phyloP scores from a whole-genome alignment of 2,888 invertebrate genomes.

The Andrena minutula region DNA sequence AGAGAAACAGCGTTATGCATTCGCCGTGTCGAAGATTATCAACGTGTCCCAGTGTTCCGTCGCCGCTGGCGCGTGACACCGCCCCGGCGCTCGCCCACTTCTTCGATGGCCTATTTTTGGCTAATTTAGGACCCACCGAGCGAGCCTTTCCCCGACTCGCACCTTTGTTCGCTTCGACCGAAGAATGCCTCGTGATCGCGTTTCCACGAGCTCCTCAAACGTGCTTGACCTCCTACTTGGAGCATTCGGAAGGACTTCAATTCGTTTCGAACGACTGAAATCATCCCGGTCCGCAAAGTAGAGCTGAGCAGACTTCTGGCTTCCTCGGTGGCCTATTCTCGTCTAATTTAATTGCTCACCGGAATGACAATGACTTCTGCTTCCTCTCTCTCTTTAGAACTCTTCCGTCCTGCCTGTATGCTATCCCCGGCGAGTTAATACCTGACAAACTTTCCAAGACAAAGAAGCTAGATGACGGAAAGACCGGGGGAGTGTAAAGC shows the following conservation, averaged over 20 bases:
- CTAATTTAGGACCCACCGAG: constrained; percentile 61
- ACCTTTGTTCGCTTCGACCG: background rate
- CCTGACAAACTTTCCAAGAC: constrained; percentile 3
- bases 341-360: constrained; percentile 65
- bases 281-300: constrained; percentile 6
- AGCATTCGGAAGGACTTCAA: background rate
- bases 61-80: constrained; percentile 65
- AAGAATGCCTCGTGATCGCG: background rate
- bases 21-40: constrained; percentile 69
- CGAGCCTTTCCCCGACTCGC: background rate
- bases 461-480: background rate
- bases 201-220: background rate
- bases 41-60: constrained; percentile 55
- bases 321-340: constrained; percentile 63
- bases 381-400: constrained; percentile 21
- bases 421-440: background rate
- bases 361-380: constrained; percentile 52
- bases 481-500: background rate
- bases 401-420: background rate
- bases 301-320: constrained; percentile 6
- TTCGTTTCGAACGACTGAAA: constrained; percentile 30
- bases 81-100: constrained; percentile 54
- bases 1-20: constrained; percentile 28
- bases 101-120: constrained; percentile 64
- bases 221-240: background rate